Conservation (phyloP, 2,888 invertebrate genomes). For the Agonum fuliginosum region DNA sequence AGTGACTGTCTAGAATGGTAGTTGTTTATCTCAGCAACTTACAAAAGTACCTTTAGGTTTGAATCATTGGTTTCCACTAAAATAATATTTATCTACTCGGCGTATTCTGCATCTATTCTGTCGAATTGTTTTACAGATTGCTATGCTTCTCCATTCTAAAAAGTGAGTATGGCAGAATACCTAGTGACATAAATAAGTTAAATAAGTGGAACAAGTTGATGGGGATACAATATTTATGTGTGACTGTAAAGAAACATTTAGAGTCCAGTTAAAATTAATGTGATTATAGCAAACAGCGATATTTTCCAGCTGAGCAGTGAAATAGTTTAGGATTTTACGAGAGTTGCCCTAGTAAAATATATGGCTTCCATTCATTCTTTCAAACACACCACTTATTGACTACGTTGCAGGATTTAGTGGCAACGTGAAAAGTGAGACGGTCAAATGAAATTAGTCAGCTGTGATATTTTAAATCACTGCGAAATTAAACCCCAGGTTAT, state of each 20-base stretch:
- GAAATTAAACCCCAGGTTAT: neutral
- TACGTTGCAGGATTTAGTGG: conserved; percentile 13
- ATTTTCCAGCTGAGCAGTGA: conserved; percentile 4
- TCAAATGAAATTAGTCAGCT: conserved; percentile 2
- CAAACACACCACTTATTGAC: conserved; percentile 22
- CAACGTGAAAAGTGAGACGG: conserved; percentile 17
- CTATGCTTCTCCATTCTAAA: too few relatives aligned
- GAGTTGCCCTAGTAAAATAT: conserved; percentile 18
- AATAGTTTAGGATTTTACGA: conserved; percentile 19
- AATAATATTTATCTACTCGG: too few relatives aligned
- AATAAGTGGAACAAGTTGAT: too few relatives aligned
- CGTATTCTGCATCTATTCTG: too few relatives aligned
- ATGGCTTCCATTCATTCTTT: conserved; percentile 22
- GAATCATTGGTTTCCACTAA: too few relatives aligned
- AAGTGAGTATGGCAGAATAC: too few relatives aligned
- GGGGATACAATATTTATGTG: neutral
- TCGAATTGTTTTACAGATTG: too few relatives aligned
- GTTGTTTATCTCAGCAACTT: too few relatives aligned
- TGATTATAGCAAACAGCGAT: conserved; percentile 20
- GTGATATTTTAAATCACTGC: conserved; percentile 22
- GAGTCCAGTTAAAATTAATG: conserved; percentile 13
- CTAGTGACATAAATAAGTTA: too few relatives aligned
- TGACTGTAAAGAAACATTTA: neutral
- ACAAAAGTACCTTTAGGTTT: too few relatives aligned
- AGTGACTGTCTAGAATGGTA: too few relatives aligned